A percentile compares a stretch with the other conserved stretches of the same genome.
These are phyloP conservation scores for Anolis carolinensis DNA, from an alignment of 2,113 vertebrate species.

Conservation along the genomic window DNA sequence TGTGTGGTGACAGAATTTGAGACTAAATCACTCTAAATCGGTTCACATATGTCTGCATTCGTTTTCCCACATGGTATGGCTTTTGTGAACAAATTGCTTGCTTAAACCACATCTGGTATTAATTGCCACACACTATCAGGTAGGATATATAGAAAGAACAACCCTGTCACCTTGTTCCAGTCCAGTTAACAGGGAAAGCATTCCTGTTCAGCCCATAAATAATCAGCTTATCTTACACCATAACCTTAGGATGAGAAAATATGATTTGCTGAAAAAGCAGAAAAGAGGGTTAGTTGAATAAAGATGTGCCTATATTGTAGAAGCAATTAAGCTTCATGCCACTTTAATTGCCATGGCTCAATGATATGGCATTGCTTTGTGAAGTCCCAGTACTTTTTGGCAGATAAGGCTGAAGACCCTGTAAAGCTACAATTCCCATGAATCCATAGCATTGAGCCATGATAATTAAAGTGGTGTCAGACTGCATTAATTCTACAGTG, in stretches of 20 bases:
- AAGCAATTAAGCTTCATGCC: too few relatives aligned
- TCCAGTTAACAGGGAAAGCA: not conserved
- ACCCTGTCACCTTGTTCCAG: not conserved
- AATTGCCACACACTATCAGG: not conserved
- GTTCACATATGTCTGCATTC: too few relatives aligned
- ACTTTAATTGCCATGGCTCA: too few relatives aligned
- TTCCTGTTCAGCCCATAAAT: not conserved
- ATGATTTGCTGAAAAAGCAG: not conserved
- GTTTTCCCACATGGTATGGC: too few relatives aligned
- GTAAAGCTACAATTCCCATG: too few relatives aligned
- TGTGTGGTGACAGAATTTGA: not conserved
- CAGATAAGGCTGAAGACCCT: too few relatives aligned
- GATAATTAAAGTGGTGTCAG: too few relatives aligned
- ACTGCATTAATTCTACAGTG: too few relatives aligned
- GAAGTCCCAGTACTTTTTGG: too few relatives aligned
- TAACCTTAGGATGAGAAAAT: not conserved
- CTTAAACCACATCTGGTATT: not conserved
- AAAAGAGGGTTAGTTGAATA: not conserved
- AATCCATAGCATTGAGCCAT: too few relatives aligned
- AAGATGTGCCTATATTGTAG: too few relatives aligned
- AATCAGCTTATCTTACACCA: not conserved
- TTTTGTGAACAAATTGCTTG: not conserved
- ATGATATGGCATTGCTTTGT: too few relatives aligned
- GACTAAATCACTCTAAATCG: not conserved
- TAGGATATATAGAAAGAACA: not conserved